phyloP scores from a whole-genome alignment of 2,113 vertebrate genomes.

The Otolemur garnettii region DNA sequence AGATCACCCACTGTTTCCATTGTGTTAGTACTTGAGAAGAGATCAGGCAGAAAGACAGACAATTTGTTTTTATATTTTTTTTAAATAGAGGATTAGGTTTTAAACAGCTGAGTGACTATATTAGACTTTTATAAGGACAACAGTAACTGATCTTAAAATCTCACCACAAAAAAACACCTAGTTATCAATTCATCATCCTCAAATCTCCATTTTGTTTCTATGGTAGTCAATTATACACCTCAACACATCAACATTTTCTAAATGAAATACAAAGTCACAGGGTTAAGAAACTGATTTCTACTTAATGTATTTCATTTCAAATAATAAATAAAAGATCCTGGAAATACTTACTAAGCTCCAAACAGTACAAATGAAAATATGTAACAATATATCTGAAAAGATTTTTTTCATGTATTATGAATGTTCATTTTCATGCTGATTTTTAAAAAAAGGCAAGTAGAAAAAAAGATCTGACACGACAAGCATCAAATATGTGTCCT shows the following conservation, averaged over 20 bases:
- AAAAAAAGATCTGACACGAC: conserved; percentile 29
- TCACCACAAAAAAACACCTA: conserved; percentile 78
- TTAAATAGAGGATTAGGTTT: conserved; percentile 90
- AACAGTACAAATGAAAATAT: conserved; percentile 69
- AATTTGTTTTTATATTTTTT: conserved; percentile 92
- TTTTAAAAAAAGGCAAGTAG: conserved; percentile 26
- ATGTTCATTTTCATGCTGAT: conserved; percentile 63
- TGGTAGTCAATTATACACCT: conserved; percentile 79
- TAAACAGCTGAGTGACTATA: conserved; percentile 89
- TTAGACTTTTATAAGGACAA: conserved; percentile 88
- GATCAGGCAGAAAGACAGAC: conserved; percentile 92
- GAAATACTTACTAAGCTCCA: conserved; percentile 72
- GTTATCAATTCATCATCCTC: conserved; percentile 80
- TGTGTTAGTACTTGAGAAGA: conserved; percentile 91
- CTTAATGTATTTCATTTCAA: conserved; percentile 81
- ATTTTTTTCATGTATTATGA: conserved; percentile 45
- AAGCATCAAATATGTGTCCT: conserved; percentile 30
- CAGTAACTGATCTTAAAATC: conserved; percentile 86
- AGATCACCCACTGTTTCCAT: conserved; percentile 92
- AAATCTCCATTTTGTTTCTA: conserved; percentile 84
- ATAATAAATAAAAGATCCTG: conserved; percentile 74
- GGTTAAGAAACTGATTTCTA: conserved; percentile 73
- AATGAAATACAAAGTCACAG: conserved; percentile 78
- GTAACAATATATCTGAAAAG: conserved; percentile 58
- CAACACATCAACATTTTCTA: conserved; percentile 79